Base-by-base conservation (phyloP, 1,140 invertebrate genomes). In the Paralvinella palmiformis region DNA sequence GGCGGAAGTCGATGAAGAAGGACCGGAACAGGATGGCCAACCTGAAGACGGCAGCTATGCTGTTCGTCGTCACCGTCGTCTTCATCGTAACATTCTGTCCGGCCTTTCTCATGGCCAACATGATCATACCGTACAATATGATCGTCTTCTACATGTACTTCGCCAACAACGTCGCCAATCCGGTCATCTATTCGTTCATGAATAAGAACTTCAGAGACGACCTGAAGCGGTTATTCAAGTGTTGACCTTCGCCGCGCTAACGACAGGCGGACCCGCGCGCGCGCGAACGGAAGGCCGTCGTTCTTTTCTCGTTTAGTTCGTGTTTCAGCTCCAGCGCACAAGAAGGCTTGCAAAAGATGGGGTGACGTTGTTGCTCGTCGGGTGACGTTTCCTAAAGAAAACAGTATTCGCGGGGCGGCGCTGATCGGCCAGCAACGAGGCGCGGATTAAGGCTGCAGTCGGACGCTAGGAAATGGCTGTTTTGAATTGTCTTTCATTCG, bases 111-210 rank as follows among this genome's bases (percentile, higher is more conserved):
- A 77, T 77, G 74, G 72, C 75, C 10, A 67, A 70, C 27, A 53
- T 68, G 32, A 29, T 76, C 1, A 66, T 78, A 2, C 50, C 59
- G 0, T 71, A 65, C 50, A 69, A 74, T 35, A 71, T 73, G 27
- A 67, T 76, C 44, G 55, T 77, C 3, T 79, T 78, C 64, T 79
- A 79, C 66, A 69, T 73, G 67, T 76, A 79, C 63, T 79, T 75
- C 55, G 65, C 72, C 29, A 74, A 79, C 65, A 78, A 78, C 63
- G 73, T 78, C 10, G 76, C 76, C 22, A 79, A 79, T 66, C 77
- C 77, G 3, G 67, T 78, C 13, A 78, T 79, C 44, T 79, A 78
- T 62, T 75, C 75, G 10, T 78, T 79, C 62, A 77, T 79, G 67
- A 79, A 79, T 68, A 72, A 73, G 52, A 76, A 73, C 48, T 80